Evolutionary conservation across 1,140 invertebrate genomes (phyloP), one percentile per base, ranked within the genome.

Genomic region (Chironomus striatipennis): DNA sequence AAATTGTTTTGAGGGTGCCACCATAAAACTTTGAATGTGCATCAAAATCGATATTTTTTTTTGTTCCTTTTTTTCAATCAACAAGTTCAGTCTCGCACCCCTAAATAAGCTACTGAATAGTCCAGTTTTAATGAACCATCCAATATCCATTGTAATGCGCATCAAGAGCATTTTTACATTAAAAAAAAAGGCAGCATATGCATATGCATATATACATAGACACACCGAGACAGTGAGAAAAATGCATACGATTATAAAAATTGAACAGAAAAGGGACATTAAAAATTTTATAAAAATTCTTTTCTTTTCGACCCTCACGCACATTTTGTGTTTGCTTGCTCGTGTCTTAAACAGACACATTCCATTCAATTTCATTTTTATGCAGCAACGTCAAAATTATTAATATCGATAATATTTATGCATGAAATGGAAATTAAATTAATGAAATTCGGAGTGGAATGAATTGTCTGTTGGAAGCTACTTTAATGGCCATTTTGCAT

Each of bases 41-140:
- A 70, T 18, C 5, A 70, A 70, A 70, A 70, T 70, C 18, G 20
- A 70, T 57, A 57, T 12, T 2, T 10, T 57, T 57, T n/a, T 34
- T 34, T 34, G 24, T 34, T 34, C 24, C 47, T 10, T 57, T 12
- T 18, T 21, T 20, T 20, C 65, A 70, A 70, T 70, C 65, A 70
- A 70, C 65, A 70, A 70, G 65, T 70, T 70, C 65, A 18, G n/a
- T 18, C 47, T n/a, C 47, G 24, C 24, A 34, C 24, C 24, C 24
- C 24, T 34, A 34, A 34, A 34, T 34, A 34, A 34, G 43, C 15
- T 10, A 15, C 43, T 47, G 47, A 5, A 57, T 20, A 70, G 65
- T 70, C 65, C 65, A 70, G 65, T 70, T 70, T 70, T 70, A 70
- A 70, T 70, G 20, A 70, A 70, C 65, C 65, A 70, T 57, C n/a